Evolutionary conservation across 2,113 vertebrate species (phyloP).

Genomic region (Boulengeromyrus knoepffleri): DNA sequence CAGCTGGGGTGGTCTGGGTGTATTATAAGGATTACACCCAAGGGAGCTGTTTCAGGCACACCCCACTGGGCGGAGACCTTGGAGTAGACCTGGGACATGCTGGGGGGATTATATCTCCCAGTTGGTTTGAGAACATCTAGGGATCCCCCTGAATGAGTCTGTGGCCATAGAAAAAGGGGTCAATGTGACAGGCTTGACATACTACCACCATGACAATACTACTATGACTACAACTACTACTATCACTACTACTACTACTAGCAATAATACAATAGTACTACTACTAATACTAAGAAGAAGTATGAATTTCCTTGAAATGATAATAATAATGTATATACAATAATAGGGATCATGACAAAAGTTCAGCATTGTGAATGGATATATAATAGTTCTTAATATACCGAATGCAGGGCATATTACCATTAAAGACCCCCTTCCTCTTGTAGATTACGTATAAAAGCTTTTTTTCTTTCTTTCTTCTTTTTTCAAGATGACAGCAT

Average conservation of each 20-base stretch:
- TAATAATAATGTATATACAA: neutral
- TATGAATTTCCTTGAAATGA: neutral
- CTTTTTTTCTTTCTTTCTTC: slow-evolving; percentile 45
- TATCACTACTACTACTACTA: too few relatives aligned
- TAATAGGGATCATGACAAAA: slow-evolving; percentile 33
- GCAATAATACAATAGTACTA: neutral
- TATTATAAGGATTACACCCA: neutral
- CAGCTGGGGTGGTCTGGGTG: neutral
- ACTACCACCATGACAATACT: neutral
- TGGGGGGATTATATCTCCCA: neutral
- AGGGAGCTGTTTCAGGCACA: neutral
- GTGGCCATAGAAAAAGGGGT: neutral
- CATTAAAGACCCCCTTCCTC: slow-evolving; percentile 48
- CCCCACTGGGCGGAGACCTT: neutral
- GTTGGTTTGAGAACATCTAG: neutral
- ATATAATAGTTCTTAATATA: slow-evolving; percentile 69
- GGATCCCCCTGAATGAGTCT: neutral
- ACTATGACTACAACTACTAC: neutral
- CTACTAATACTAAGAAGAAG: neutral
- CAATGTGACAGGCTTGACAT: neutral
- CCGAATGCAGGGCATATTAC: slow-evolving; percentile 55
- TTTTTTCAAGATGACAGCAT: slow-evolving; percentile 49
- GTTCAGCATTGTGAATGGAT: slow-evolving; percentile 46
- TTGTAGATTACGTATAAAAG: slow-evolving; percentile 67
- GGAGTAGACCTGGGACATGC: neutral